Evolutionary conservation across 2,888 invertebrate species (phyloP).

Genomic region (Lapara coniferarum): DNA sequence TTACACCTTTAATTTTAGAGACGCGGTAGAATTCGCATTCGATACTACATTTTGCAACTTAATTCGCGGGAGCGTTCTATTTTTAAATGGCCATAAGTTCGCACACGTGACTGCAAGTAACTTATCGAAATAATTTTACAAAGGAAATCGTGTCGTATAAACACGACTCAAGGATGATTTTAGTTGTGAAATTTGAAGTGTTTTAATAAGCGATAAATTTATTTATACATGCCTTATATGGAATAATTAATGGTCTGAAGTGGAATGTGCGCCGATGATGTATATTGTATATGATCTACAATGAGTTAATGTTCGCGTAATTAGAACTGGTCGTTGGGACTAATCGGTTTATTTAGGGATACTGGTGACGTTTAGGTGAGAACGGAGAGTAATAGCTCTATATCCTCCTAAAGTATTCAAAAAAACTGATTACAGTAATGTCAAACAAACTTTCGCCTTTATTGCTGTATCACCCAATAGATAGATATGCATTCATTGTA

Average conservation of each 20-base stretch:
- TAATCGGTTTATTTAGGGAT: background rate
- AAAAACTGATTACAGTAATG: no score
- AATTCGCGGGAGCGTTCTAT: no score
- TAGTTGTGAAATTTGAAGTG: conserved; percentile 62
- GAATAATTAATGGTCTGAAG: conserved; percentile 34
- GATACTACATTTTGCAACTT: no score
- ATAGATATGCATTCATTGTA: no score
- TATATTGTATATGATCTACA: conserved; percentile 6
- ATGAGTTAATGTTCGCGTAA: conserved; percentile 7
- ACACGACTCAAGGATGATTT: conserved; percentile 41
- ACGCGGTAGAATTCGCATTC: no score
- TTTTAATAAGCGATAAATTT: conserved; percentile 72
- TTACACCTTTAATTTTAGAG: no score
- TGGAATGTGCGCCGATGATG: conserved; percentile 25
- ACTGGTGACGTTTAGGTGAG: background rate
- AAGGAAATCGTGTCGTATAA: conserved; percentile 46
- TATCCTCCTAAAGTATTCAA: no score
- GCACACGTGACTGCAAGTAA: no score
- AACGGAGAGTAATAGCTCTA: no score
- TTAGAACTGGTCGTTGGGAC: background rate
- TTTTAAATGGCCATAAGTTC: no score
- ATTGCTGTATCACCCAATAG: no score
- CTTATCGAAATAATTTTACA: background rate
- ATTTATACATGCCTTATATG: conserved; percentile 53
- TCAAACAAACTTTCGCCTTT: no score